Base-by-base conservation (phyloP, 2,113 vertebrate genomes). In the Eurypyga helias region DNA sequence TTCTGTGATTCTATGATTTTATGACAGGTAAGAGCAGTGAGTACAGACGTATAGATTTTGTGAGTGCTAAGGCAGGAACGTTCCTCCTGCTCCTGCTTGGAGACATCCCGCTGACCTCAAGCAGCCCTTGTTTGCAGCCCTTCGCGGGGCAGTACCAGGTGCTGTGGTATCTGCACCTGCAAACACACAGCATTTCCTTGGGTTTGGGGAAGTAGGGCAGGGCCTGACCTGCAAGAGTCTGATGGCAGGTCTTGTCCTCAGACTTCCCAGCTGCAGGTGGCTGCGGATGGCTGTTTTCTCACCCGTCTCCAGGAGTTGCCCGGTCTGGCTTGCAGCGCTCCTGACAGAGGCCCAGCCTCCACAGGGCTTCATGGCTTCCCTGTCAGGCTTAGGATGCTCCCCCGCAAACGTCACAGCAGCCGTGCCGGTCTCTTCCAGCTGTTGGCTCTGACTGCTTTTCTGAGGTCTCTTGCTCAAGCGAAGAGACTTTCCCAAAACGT, bases 11-110 rank as follows among this genome's bases (percentile, higher is more conserved):
- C n/a, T n/a, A n/a, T n/a, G n/a, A n/a, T n/a, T n/a, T n/a, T n/a
- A n/a, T n/a, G n/a, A n/a, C n/a, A n/a, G n/a, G n/a, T n/a, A 31
- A 43, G 43, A 70, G 10, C 17, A 33, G 3, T 23, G 26, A 9
- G 20, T 6, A 6, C 9, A 45, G 64, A n/a, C 49, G 28, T 25
- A 1, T 0, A 14, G 17, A 26, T 38, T 54, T 12, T 0, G 0
- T 15, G 34, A 17, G 18, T 5, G 19, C 34, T 31, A 10, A 9
- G 43, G 38, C 43, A 19, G 57, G 45, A 9, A 11, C 24, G 25
- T 6, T 23, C 13, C 75, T 51, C 36, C 26, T 17, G 0, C 45
- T 31, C 6, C 20, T 49, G 58, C 18, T 15, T 0, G 36, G 29
- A 33, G 83, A 43, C 3, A 1, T 0, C 24, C 72, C 29, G 70